phyloP scores from a whole-genome alignment of 1,140 invertebrate genomes.

The Calosoma granatense region DNA sequence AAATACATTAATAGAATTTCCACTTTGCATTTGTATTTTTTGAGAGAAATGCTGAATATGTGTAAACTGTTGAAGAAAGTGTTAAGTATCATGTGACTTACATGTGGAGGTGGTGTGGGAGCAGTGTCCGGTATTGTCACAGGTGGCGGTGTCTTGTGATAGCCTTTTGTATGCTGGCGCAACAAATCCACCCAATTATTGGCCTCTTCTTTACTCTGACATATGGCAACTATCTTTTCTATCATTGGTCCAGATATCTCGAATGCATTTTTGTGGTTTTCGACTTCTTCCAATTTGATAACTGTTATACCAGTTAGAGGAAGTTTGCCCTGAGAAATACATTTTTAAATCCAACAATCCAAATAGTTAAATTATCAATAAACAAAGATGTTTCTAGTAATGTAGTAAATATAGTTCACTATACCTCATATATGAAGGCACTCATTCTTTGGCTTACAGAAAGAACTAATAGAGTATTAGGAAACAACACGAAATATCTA shows the following conservation, averaged over 20 bases:
- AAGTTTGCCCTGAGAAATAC: constrained; percentile 70
- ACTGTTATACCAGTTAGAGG: constrained; percentile 77
- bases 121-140: constrained; percentile 32
- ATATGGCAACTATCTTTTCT: constrained; percentile 78
- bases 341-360: neutral
- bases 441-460: constrained; percentile 84
- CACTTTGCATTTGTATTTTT: too few species aligned
- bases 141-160: constrained; percentile 33
- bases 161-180: constrained; percentile 38
- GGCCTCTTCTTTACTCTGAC: constrained; percentile 72
- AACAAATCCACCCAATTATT: constrained; percentile 79
- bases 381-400: neutral
- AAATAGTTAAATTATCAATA: neutral
- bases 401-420: constrained; percentile 11
- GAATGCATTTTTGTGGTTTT: constrained; percentile 78
- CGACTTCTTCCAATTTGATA: constrained; percentile 64
- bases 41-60: too few species aligned
- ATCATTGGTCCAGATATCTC: constrained; percentile 89
- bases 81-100: constrained; percentile 40
- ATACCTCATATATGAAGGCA: constrained; percentile 92
- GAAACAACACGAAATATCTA: constrained; percentile 86
- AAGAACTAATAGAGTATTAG: constrained; percentile 76
- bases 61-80: too few species aligned
- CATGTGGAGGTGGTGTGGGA: constrained; percentile 41
- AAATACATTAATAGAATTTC: constrained; percentile 9